phyloP scores from a whole-genome alignment of 1,140 invertebrate species.

The Reticulitermes speratus region DNA sequence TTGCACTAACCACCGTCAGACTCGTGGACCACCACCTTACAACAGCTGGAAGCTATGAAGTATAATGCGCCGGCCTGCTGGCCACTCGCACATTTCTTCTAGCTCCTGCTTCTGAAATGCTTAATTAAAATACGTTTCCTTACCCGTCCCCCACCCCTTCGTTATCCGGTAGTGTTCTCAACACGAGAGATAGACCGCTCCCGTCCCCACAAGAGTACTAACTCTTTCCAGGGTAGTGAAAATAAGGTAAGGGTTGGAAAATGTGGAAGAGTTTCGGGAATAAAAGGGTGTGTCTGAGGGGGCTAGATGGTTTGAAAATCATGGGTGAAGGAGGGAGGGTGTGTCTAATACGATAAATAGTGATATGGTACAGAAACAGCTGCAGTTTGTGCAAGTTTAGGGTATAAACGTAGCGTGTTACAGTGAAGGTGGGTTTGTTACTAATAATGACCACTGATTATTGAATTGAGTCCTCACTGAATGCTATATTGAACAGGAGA shows the following conservation, averaged over 20 bases:
- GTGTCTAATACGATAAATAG: constrained; percentile 5
- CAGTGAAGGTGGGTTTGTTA: neutral
- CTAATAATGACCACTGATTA: neutral
- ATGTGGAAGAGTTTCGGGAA: neutral
- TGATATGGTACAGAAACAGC: neutral
- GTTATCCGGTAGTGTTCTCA: neutral
- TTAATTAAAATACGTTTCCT: constrained; percentile 17
- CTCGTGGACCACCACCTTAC: neutral
- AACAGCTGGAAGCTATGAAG: constrained; percentile 17
- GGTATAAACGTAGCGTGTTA: neutral
- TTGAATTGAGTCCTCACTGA: neutral
- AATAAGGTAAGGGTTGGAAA: constrained; percentile 9
- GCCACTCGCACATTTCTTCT: neutral
- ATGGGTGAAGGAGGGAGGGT: neutral
- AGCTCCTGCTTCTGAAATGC: constrained; percentile 1
- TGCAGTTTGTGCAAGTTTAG: neutral
- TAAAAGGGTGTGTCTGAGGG: neutral
- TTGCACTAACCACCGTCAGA: neutral
- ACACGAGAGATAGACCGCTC: neutral
- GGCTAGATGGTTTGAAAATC: neutral
- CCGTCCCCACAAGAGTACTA: neutral
- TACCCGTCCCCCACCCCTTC: neutral
- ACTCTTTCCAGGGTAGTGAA: neutral
- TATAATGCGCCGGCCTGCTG: neutral
- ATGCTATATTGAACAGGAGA: neutral